A percentile compares a stretch with the other conserved stretches of the same genome.
Evolutionary conservation across 2,113 vertebrate genomes (phyloP).

Genomic region (Alaudala cheleensis): DNA sequence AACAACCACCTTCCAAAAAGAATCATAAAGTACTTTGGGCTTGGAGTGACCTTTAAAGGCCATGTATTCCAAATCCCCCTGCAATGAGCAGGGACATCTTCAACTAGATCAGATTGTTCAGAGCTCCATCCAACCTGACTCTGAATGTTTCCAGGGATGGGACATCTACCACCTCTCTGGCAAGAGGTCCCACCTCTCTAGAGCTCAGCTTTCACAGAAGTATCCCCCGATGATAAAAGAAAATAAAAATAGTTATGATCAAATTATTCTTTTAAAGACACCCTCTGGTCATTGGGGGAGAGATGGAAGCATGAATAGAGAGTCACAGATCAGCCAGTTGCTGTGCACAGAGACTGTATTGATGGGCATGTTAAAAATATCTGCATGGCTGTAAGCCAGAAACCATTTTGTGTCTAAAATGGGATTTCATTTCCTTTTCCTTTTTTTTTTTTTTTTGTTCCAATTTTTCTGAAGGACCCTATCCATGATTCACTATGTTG

Average conservation of each 20-base stretch:
- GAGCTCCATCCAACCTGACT: neutral
- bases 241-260: neutral
- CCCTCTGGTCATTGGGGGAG: neutral
- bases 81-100: neutral
- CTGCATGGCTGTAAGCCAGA: constrained; percentile 11
- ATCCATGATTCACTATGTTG: rapidly evolving
- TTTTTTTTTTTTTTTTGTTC: neutral
- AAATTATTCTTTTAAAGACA: neutral
- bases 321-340: neutral
- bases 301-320: neutral
- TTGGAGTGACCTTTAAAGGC: neutral
- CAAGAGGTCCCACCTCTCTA: neutral
- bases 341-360: constrained; percentile 13
- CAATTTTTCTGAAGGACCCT: neutral
- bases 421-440: constrained; percentile 43
- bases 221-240: neutral
- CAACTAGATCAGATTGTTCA: neutral
- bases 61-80: neutral
- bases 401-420: constrained; percentile 37
- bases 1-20: neutral
- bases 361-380: constrained; percentile 52
- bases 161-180: neutral
- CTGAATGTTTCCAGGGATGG: neutral
- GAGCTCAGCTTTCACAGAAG: neutral
- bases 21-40: neutral